A percentile compares a stretch with the other conserved stretches of the same genome.
These are phyloP conservation scores for Toxostoma redivivum DNA, from an alignment of 2,113 vertebrate genomes.

Conservation along the genomic window DNA sequence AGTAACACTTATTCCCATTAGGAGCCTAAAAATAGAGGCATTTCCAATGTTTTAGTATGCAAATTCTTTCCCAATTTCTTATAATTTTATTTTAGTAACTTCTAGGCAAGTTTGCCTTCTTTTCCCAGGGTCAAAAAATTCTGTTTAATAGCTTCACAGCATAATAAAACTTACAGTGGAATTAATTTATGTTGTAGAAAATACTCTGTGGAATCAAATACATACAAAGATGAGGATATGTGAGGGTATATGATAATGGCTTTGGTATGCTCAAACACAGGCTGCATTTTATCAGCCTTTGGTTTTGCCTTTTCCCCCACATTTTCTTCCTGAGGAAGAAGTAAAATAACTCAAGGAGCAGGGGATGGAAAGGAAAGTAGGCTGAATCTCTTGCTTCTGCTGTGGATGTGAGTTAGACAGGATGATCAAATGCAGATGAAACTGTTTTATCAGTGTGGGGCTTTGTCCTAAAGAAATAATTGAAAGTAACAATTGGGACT, in stretches of 20 bases:
- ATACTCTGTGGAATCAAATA: background rate
- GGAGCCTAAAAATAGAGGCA: background rate
- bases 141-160: background rate
- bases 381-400: background rate
- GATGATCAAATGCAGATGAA: background rate
- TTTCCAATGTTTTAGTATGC: background rate
- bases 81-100: background rate
- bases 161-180: background rate
- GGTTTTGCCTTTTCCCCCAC: background rate
- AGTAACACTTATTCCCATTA: background rate
- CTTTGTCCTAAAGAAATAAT: background rate
- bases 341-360: background rate
- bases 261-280: background rate
- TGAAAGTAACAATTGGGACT: background rate
- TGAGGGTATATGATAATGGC: background rate
- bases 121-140: background rate
- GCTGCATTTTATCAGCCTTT: background rate
- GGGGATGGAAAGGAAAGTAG: background rate
- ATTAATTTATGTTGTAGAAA: background rate
- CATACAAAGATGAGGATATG: background rate
- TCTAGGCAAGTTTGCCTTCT: background rate
- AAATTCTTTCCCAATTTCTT: background rate
- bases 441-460: accelerated
- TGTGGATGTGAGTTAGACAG: background rate
- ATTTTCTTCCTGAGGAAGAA: background rate